Conservation (phyloP, 37 sponge, comb jelly and placozoan species). For the Bolinopsis microptera region DNA sequence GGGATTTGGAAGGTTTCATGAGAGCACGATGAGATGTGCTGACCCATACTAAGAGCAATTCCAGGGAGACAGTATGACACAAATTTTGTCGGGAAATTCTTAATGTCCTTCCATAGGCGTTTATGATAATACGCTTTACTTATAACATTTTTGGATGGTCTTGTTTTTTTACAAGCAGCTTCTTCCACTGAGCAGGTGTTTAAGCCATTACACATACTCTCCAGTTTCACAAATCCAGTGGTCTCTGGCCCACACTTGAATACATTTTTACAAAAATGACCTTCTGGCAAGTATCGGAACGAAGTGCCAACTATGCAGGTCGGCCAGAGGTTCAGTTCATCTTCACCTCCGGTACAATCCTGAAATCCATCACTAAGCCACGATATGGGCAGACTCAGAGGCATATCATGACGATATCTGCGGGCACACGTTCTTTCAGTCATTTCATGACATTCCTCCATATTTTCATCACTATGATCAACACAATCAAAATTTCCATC, state of each 20-base stretch:
- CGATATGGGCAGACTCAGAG: not conserved
- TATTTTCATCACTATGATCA: not conserved
- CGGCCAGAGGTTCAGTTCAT: not conserved
- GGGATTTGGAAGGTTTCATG: not conserved
- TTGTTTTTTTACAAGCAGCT: too few species aligned
- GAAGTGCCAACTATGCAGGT: not conserved
- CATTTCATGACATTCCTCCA: not conserved
- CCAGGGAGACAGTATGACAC: not conserved
- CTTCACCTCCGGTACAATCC: not conserved
- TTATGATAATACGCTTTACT: too few species aligned
- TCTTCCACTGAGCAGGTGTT: too few species aligned
- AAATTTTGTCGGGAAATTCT: too few species aligned
- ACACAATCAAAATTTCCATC: not conserved
- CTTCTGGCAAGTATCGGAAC: not conserved
- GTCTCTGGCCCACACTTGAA: not conserved
- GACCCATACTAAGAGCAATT: not conserved
- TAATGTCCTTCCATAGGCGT: too few species aligned
- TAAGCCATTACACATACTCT: not conserved
- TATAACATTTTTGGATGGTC: too few species aligned
- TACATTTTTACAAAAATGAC: not conserved
- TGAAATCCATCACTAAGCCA: not conserved
- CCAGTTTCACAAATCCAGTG: not conserved
- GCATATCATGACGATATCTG: not conserved
- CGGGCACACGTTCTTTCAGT: not conserved
- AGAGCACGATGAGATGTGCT: not conserved